These are phyloP conservation scores for Parnassius apollo DNA, from an alignment of 2,888 invertebrate genomes.

Conservation along the genomic window DNA sequence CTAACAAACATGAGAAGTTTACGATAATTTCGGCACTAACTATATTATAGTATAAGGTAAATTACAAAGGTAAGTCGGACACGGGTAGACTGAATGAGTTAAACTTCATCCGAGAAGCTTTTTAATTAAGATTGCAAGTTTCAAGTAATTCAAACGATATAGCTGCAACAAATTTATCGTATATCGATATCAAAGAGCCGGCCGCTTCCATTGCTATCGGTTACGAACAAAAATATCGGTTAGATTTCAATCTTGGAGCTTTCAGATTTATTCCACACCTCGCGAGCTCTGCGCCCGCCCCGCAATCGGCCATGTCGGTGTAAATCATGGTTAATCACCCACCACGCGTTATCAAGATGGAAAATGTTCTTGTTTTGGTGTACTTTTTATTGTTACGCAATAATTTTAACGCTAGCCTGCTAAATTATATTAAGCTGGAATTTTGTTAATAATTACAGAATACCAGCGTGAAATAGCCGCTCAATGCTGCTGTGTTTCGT, in stretches of 20 bases:
- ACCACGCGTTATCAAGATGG: constrained; percentile 13
- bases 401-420: background rate
- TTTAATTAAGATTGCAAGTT: background rate
- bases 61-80: too few species aligned
- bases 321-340: constrained; percentile 27
- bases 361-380: constrained; percentile 1
- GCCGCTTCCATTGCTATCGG: constrained; percentile 15
- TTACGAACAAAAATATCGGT: constrained; percentile 25
- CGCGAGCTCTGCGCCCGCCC: constrained; percentile 25
- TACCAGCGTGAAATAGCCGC: too few species aligned
- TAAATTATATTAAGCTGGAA: too few species aligned
- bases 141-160: constrained; percentile 18
- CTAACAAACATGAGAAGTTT: too few species aligned
- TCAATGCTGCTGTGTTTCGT: too few species aligned
- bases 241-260: constrained; percentile 32
- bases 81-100: too few species aligned
- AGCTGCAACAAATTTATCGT: constrained; percentile 7
- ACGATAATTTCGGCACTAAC: too few species aligned
- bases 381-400: background rate
- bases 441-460: too few species aligned
- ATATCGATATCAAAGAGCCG: constrained; percentile 32
- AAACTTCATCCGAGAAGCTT: background rate
- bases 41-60: too few species aligned
- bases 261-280: constrained; percentile 35
- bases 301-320: background rate